Evolutionary conservation across 2,888 invertebrate genomes (phyloP).

Genomic region (Rhamnusium bicolor): DNA sequence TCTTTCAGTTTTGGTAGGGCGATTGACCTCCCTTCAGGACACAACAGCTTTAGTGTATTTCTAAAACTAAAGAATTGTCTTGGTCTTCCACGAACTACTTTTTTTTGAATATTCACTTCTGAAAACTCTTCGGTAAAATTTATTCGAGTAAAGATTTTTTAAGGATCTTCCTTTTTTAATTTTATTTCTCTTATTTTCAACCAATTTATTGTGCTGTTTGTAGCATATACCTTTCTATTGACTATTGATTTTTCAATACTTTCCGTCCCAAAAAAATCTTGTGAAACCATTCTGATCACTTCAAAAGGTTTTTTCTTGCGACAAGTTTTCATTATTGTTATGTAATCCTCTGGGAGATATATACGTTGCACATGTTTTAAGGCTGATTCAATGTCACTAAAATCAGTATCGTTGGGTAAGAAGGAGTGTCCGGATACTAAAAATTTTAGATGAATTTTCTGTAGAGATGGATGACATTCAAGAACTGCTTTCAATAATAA

Average conservation of each 20-base stretch:
- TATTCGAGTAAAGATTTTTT: neutral
- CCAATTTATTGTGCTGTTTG: neutral
- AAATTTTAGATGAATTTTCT: neutral
- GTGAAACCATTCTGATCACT: neutral
- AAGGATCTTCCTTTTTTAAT: neutral
- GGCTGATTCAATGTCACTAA: neutral
- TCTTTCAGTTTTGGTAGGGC: neutral
- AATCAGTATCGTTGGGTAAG: neutral
- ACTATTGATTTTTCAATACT: neutral
- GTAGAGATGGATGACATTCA: neutral
- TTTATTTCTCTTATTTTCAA: neutral
- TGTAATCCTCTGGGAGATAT: neutral
- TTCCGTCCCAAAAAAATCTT: neutral
- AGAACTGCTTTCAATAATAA: neutral
- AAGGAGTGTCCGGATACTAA: neutral
- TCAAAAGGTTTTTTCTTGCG: neutral
- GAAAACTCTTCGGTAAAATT: neutral
- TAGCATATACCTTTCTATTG: neutral
- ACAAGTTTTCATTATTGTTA: neutral
- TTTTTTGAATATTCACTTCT: neutral
- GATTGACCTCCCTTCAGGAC: neutral
- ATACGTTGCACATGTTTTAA: neutral
- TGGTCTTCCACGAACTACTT: neutral
- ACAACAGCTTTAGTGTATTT: neutral
- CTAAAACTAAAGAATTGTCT: neutral